Percentiles rank a stretch among this genome's conserved stretches.
phyloP scores from a whole-genome alignment of 2,113 vertebrate genomes.

The Cacatua alba region DNA sequence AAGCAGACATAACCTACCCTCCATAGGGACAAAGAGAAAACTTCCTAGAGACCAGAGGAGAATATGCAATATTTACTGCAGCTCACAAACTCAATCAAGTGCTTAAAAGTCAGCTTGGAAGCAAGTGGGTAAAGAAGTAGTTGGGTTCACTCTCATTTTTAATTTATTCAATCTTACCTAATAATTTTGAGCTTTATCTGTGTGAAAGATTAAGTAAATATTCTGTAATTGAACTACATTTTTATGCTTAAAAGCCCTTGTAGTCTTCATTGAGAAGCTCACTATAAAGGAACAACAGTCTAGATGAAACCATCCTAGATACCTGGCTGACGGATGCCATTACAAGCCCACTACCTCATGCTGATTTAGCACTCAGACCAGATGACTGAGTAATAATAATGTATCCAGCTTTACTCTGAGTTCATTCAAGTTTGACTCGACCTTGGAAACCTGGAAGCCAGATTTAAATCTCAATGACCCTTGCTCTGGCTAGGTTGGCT shows the following conservation, averaged over 20 bases:
- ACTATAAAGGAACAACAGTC: background rate
- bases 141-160: background rate
- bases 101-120: background rate
- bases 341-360: background rate
- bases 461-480: background rate
- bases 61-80: background rate
- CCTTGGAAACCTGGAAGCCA: background rate
- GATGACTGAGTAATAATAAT: background rate
- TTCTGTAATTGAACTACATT: background rate
- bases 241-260: background rate
- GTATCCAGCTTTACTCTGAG: background rate
- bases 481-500: background rate
- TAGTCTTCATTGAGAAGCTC: background rate
- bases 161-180: background rate
- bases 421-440: background rate
- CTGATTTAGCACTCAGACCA: background rate
- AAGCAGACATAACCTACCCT: background rate
- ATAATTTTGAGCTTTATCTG: background rate
- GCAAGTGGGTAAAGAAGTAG: background rate
- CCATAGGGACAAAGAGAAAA: background rate
- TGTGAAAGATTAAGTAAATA: background rate
- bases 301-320: background rate
- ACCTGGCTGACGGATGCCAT: background rate
- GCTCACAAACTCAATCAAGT: background rate
- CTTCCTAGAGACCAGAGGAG: background rate